A percentile compares a stretch with the other conserved stretches of the same genome.
These are phyloP conservation scores for Helobdella robusta DNA, from an alignment of 2,888 invertebrate species.

Conservation along the genomic window DNA sequence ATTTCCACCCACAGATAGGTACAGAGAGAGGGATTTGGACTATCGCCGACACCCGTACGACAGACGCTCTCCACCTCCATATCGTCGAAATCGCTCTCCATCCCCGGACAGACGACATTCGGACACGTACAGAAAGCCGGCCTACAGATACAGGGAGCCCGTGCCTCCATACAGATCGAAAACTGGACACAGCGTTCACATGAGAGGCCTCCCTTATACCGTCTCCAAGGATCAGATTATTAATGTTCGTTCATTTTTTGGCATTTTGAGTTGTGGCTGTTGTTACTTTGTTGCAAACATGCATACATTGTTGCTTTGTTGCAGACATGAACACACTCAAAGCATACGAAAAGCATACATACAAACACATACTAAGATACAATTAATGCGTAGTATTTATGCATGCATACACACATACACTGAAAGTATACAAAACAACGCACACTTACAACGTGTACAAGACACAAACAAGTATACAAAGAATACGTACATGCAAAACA, in stretches of 20 bases:
- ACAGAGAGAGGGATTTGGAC: not conserved
- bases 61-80: not conserved
- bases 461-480: too few species aligned
- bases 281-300: too few species aligned
- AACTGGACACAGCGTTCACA: conserved; percentile 22
- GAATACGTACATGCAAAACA: too few species aligned
- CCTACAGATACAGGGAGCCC: not conserved
- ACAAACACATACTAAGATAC: too few species aligned
- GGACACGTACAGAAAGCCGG: not conserved
- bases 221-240: conserved; percentile 22
- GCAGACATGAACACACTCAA: too few species aligned
- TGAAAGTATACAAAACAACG: too few species aligned
- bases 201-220: conserved; percentile 21
- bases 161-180: conserved; percentile 8
- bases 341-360: too few species aligned
- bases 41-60: not conserved
- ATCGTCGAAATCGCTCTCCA: not conserved
- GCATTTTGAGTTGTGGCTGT: too few species aligned
- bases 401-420: too few species aligned
- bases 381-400: too few species aligned
- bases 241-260: conserved; percentile 3
- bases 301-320: too few species aligned
- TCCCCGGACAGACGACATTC: not conserved
- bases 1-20: conserved; percentile 4
- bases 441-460: too few species aligned